These are phyloP conservation scores for Philereme transversata DNA, from an alignment of 2,888 invertebrate genomes.

Conservation along the genomic window DNA sequence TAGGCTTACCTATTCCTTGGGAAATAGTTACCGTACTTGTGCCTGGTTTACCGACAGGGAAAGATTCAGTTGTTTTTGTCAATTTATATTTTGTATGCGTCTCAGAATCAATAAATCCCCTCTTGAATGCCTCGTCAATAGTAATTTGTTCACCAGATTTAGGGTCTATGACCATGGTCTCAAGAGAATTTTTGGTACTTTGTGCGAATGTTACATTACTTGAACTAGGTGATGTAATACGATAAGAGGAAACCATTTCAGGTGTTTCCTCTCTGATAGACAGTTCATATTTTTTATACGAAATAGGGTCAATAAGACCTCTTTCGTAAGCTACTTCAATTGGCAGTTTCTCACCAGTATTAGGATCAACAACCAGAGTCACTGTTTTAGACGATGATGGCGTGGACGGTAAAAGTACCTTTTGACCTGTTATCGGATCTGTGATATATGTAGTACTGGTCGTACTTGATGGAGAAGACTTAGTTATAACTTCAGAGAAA, in stretches of 20 bases:
- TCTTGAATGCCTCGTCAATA: constrained; percentile 85
- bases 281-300: constrained; percentile 77
- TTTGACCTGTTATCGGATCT: constrained; percentile 91
- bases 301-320: constrained; percentile 68
- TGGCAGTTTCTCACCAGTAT: constrained; percentile 88
- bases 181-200: constrained; percentile 45
- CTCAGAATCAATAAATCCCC: constrained; percentile 76
- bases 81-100: constrained; percentile 50
- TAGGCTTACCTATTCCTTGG: constrained; percentile 66
- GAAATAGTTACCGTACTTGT: constrained; percentile 51
- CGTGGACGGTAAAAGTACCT: constrained; percentile 86
- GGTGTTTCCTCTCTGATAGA: constrained; percentile 58
- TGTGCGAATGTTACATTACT: constrained; percentile 45
- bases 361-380: constrained; percentile 86
- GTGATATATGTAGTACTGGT: constrained; percentile 67
- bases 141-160: constrained; percentile 89
- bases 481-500: constrained; percentile 48
- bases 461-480: constrained; percentile 31
- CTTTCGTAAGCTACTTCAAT: constrained; percentile 87
- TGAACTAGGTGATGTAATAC: constrained; percentile 38
- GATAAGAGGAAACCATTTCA: constrained; percentile 41
- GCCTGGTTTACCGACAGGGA: constrained; percentile 40
- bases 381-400: constrained; percentile 38
- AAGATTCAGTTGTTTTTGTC: constrained; percentile 32
- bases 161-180: constrained; percentile 84